Base-by-base conservation (phyloP, 2,797 vertebrate genomes). In the Nannoperca australis region DNA sequence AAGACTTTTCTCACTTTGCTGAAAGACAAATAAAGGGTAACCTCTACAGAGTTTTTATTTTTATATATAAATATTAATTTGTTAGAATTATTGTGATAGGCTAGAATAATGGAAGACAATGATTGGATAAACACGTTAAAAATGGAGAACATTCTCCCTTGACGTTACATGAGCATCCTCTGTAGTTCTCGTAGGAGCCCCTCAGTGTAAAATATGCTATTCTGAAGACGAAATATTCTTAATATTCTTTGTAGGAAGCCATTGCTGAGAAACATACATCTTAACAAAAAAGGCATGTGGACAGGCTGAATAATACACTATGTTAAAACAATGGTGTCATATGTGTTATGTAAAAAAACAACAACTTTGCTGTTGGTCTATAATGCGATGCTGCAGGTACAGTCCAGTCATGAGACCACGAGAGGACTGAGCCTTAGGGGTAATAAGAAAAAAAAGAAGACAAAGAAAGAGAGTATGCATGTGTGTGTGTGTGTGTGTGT, bases 371-470 rank as follows among this genome's bases (percentile, higher is more conserved):
- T 55, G 5, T 63, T 74, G 13, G 38, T 27, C 12, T 32, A 11
- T 24, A 50, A 56, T 47, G 63, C 55, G 60, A 69, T 27, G 34
- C 47, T 75, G 59, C 67, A 70, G 63, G 69, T 82, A 49, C 22
- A 68, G 55, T 49, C 27, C 47, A 50, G 53, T n/a, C 34, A 78
- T 71, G 73, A 86, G 62, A 73, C 64, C 38, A 32, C 32, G 53
- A 50, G 9, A 70, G 53, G 66, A 83, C 83, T 79, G 53, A 86
- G 73, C 78, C 82, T 36, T 38, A 65, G 63, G 82, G 81, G 55
- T 49, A 62, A 60, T 76, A 54, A 49, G 47, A 72, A 47, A 49
- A 81, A 65, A 70, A 75, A 72, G 42, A 49, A 62, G 49, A 62
- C 53, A 71, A 68, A 51, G 38, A 55, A 30, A 56, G 18, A 50